A percentile compares a stretch with the other conserved stretches of the same genome.
Conservation (phyloP, 2,888 invertebrate genomes). For the Chamaedrilus cognettii region DNA sequence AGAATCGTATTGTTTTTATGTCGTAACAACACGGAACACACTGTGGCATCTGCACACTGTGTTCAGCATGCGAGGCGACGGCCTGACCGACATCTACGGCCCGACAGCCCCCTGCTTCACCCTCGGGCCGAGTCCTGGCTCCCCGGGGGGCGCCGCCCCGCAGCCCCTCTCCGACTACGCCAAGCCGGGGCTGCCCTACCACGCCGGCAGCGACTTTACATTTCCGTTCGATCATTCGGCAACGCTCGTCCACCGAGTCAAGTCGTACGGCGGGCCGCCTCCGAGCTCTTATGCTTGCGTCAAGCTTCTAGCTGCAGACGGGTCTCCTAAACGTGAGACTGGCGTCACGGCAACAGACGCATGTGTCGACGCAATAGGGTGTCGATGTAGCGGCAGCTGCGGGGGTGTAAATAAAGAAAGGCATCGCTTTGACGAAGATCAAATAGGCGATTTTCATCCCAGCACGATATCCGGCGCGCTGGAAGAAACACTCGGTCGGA, state of each 20-base stretch:
- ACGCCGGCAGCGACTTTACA: too few species aligned
- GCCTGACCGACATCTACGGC: slow-evolving; percentile 1
- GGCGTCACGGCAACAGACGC: too few species aligned
- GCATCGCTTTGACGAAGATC: too few species aligned
- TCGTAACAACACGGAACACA: not conserved
- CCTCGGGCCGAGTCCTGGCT: not conserved
- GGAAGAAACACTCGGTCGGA: too few species aligned
- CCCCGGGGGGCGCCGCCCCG: not conserved
- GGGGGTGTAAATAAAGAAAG: too few species aligned
- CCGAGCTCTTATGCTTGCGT: slow-evolving; percentile 20
- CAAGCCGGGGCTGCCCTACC: not conserved
- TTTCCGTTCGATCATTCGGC: not conserved
- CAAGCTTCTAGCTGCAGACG: slow-evolving; percentile 16
- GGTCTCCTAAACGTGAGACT: slow-evolving; percentile 2
- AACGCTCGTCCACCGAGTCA: slow-evolving; percentile 4
- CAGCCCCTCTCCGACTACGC: not conserved
- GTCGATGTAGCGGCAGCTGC: too few species aligned
- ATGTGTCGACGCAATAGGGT: too few species aligned
- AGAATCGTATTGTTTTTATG: not conserved
- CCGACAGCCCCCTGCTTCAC: not conserved
- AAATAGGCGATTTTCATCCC: too few species aligned
- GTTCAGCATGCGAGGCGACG: slow-evolving; percentile 4
- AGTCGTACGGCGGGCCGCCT: slow-evolving; percentile 5
- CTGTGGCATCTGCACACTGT: too few species aligned
- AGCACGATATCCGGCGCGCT: too few species aligned